These are phyloP conservation scores for Onychomys arenicola DNA, from an alignment of 2,797 vertebrate genomes.

Conservation along the genomic window DNA sequence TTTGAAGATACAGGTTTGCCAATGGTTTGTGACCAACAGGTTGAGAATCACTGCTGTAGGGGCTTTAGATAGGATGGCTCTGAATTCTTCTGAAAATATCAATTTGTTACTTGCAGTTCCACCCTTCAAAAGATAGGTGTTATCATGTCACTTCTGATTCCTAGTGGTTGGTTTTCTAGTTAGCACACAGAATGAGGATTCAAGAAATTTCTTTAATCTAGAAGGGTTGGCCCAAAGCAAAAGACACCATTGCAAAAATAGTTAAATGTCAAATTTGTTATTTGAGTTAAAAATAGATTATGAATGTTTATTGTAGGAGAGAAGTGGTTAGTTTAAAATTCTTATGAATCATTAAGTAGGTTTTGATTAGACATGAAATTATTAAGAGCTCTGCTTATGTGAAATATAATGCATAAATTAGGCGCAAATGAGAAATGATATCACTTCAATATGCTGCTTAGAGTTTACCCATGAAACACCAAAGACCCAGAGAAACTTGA, in stretches of 20 bases:
- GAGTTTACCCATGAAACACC: not conserved
- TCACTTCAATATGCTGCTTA: not conserved
- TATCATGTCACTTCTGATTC: not conserved
- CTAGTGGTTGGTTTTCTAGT: not conserved
- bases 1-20: not conserved
- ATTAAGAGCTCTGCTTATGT: not conserved
- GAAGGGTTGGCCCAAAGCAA: conserved; percentile 4
- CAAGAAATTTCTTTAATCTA: conserved; percentile 38
- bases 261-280: not conserved
- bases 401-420: not conserved
- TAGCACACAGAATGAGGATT: conserved; percentile 21
- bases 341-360: not conserved
- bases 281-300: not conserved
- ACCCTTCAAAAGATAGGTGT: not conserved
- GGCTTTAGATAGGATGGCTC: not conserved
- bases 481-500: not conserved
- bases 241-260: conserved; percentile 18
- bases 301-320: conserved; percentile 21
- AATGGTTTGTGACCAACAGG: not conserved
- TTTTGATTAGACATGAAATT: conserved; percentile 12
- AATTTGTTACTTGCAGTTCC: not conserved
- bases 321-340: conserved; percentile 26
- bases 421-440: not conserved
- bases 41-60: not conserved
- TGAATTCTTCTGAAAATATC: conserved; percentile 43